A percentile compares a stretch with the other conserved stretches of the same genome.
These are phyloP conservation scores for Scaptomyza graminum DNA, from an alignment of 1,140 invertebrate genomes.

Conservation along the genomic window DNA sequence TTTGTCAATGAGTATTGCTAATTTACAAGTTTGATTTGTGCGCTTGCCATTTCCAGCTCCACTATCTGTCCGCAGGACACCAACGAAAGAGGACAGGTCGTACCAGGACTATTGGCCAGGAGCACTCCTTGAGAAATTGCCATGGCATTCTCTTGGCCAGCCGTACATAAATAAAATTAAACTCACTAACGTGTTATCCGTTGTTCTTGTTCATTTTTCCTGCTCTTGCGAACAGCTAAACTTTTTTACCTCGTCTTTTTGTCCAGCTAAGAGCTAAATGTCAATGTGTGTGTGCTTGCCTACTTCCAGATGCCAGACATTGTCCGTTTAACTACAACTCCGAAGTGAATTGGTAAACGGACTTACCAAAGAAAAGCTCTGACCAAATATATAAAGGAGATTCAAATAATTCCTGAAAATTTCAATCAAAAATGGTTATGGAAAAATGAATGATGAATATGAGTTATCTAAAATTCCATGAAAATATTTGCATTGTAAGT, in stretches of 20 bases:
- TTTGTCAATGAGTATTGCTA: conserved; percentile 83
- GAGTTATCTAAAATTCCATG: no score
- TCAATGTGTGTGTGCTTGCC: conserved; percentile 1
- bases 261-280: background rate
- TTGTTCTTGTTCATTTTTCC: background rate
- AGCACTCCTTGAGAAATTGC: conserved; percentile 63
- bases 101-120: background rate
- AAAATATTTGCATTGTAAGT: no score
- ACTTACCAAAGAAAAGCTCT: conserved; percentile 10
- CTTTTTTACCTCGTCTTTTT: conserved; percentile 4
- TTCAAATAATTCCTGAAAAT: background rate
- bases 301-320: conserved; percentile 28
- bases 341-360: conserved; percentile 7
- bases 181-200: conserved; percentile 39
- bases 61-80: conserved; percentile 12
- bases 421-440: background rate
- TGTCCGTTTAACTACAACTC: background rate
- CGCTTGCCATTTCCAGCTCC: conserved; percentile 18
- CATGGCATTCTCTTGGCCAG: conserved; percentile 71
- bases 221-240: background rate
- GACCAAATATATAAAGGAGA: background rate
- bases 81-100: background rate
- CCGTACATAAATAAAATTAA: conserved; percentile 75
- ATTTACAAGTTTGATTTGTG: conserved; percentile 83
- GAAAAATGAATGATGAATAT: no score